Base-by-base conservation (phyloP, 2,888 invertebrate species). In the Candidula unifasciata region DNA sequence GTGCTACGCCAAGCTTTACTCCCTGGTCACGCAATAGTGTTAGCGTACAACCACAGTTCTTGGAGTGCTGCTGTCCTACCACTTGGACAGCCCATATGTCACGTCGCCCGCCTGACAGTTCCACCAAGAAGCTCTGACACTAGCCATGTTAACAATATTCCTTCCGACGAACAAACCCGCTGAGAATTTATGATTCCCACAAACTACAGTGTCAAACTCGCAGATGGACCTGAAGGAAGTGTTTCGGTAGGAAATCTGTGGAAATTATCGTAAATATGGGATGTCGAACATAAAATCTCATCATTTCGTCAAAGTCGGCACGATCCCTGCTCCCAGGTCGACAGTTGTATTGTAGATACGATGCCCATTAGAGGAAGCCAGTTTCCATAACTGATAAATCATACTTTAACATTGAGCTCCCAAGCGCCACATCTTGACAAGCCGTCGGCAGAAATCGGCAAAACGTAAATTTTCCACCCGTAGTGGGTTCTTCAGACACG, bases 231-330 rank as follows among this genome's bases (percentile, higher is more conserved):
- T 21, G 24, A 3, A 37, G 6, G 10, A 24, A 71, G 71, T 3
- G 35, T 37, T 37, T 24, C 6, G 5, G 24, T 5, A 0, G 8
- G 21, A 71, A 71, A 71, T 24, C 3, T 37, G 71, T 10, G 8
- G 21, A 71, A 8, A 71, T 35, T 71, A 37, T 44, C 44, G 44
- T 44, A 44, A 44, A 44, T 44, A 44, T 35, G 37, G 21, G 35
- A 37, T 24, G 37, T 35, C 24, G 35, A 71, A 71, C 71, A 71
- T 71, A 71, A 71, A 71, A 1, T 71, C 35, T 71, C 33, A 71
- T 71, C 27, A 71, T 71, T 71, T 35, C 21, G 24, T 21, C 16
- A 37, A 2, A 35, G 37, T 21, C 21, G 37, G 1, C 37, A 16
- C 8, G 71, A 71, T 24, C 71, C 24, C 71, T 18, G 24, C 2